phyloP scores from a whole-genome alignment of 1,140 invertebrate genomes.

The Drosophila baimaii region DNA sequence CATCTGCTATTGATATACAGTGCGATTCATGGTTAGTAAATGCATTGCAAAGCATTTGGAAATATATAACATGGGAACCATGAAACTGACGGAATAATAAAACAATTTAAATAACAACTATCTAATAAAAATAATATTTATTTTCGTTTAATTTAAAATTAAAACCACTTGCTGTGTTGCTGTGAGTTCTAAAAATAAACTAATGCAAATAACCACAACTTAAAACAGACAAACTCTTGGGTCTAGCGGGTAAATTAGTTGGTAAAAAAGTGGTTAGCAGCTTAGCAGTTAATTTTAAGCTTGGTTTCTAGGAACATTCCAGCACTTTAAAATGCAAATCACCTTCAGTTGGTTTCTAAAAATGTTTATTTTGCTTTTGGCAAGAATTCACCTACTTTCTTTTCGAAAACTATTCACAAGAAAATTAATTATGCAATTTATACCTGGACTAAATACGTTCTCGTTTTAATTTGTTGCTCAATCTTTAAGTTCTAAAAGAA shows the following conservation, averaged over 20 bases:
- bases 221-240: not conserved
- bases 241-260: not conserved
- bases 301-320: not conserved
- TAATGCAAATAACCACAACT: not conserved
- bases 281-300: not conserved
- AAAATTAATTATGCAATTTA: not conserved
- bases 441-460: no score
- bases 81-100: not conserved
- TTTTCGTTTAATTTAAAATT: not conserved
- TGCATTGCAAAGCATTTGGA: not conserved
- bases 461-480: not conserved
- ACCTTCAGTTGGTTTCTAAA: no score
- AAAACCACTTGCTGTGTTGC: fast-evolving
- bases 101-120: no score
- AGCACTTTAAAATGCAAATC: not conserved
- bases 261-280: not conserved
- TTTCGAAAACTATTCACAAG: not conserved
- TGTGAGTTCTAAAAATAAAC: not conserved
- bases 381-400: no score
- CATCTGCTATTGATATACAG: constrained; percentile 11
- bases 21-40: constrained; percentile 1
- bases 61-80: not conserved
- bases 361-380: no score
- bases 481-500: not conserved
- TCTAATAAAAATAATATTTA: not conserved